Base-by-base conservation (phyloP, 2,888 invertebrate species). In the Beris morrisii region DNA sequence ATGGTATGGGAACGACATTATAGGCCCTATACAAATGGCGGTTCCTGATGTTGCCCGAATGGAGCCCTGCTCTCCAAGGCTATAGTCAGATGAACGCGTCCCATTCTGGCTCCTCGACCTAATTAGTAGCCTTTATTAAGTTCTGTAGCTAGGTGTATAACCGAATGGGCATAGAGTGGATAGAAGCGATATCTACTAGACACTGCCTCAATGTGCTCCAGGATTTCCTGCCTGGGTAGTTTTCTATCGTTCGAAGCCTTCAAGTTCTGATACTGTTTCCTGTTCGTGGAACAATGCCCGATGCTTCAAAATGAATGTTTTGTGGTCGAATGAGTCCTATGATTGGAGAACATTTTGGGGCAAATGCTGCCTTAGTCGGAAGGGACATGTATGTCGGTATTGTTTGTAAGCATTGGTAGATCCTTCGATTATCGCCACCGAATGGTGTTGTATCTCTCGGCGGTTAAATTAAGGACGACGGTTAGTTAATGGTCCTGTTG, bases 311-410 rank as follows among this genome's bases (percentile, higher is more conserved):
- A 53, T 13, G 53, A 53, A 45, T 63, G 54, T 64, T 64, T 54
- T 64, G 63, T 64, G 63, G 54, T 9, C 28, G 54, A 32, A 52
- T 64, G 63, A 28, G 54, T 45, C 30, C 43, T 64, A 15, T 31
- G 63, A 64, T 53, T 64, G 63, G 30, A 22, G 63, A 38, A 53
- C 63, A 64, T 64, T 64, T 64, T 38, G 7, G 32, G 50, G 63
- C 52, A 53, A 64, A 64, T 64, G 52, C 50, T 53, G 63, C 44
- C 61, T n/a, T 13, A n/a, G n/a, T 38, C 38, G 44, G 52, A 53
- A 38, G 52, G 2, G 52, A 52, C 12, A 11, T 31, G 31, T 13
- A 38, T 9, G 38, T 5, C 38, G 38, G 38, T 9, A 38, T 38
- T 38, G 38, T 38, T 38, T 38, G 7, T 9, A 38, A 7, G 38